phyloP scores from a whole-genome alignment of 2,888 invertebrate genomes.

The Tenthredo notha region DNA sequence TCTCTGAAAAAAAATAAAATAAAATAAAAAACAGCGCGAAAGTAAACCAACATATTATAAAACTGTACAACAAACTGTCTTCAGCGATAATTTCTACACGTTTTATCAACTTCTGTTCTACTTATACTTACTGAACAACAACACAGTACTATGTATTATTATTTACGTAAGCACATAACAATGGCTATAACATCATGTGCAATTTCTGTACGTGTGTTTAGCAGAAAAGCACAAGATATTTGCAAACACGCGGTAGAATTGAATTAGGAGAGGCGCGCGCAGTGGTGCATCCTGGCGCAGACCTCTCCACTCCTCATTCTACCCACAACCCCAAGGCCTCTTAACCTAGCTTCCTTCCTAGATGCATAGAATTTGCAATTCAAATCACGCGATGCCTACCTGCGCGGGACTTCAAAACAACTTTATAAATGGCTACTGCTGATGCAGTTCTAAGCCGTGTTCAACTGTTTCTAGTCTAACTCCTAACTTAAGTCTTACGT shows the following conservation, averaged over 20 bases:
- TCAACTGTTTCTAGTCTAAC: neutral
- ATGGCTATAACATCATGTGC: neutral
- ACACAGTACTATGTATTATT: neutral
- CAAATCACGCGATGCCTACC: slow-evolving; percentile 50
- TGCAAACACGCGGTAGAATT: slow-evolving; percentile 33
- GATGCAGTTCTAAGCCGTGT: neutral
- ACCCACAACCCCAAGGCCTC: slow-evolving; percentile 23
- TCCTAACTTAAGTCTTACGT: neutral
- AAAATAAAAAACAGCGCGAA: neutral
- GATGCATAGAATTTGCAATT: slow-evolving; percentile 50
- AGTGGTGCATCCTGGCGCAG: slow-evolving; percentile 49
- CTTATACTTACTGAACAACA: neutral
- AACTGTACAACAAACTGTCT: neutral
- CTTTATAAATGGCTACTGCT: slow-evolving; percentile 28
- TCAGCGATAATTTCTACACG: neutral
- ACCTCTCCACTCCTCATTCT: slow-evolving; percentile 19
- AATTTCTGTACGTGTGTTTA: neutral
- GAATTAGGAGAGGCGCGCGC: slow-evolving; percentile 29
- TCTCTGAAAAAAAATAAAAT: neutral
- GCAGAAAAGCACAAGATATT: neutral
- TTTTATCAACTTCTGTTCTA: neutral
- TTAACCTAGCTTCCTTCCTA: slow-evolving; percentile 49
- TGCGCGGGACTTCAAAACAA: slow-evolving; percentile 35
- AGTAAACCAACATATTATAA: neutral
- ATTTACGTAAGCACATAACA: neutral